A percentile compares a stretch with the other conserved stretches of the same genome.
phyloP scores from a whole-genome alignment of 2,797 vertebrate genomes.

The Channallabes apus region DNA sequence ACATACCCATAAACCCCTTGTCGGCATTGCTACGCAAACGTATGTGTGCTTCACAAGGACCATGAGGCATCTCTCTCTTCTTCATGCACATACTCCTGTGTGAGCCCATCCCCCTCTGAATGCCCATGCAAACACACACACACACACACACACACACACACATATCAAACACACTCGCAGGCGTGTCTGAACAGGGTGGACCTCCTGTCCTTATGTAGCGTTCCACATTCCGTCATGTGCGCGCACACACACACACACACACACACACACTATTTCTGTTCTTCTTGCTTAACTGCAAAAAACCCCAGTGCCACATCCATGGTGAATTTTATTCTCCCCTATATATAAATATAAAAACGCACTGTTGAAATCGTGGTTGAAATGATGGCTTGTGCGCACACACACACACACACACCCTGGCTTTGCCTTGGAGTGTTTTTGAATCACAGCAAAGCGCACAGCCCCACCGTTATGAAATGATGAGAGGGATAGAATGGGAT shows the following conservation, averaged over 20 bases:
- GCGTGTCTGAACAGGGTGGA: slow-evolving; percentile 48
- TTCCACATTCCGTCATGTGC: slow-evolving; percentile 44
- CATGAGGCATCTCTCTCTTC: slow-evolving; percentile 1
- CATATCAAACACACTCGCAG: slow-evolving; percentile 30
- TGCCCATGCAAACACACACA: slow-evolving; percentile 42
- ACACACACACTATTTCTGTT: slow-evolving; percentile 36
- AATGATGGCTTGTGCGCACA: background rate
- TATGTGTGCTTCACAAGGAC: too few species aligned
- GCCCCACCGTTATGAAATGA: slow-evolving; percentile 68
- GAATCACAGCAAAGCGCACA: slow-evolving; percentile 62
- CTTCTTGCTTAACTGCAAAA: slow-evolving; percentile 21
- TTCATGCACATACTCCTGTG: slow-evolving; percentile 8
- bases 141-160: too few species aligned
- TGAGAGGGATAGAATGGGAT: slow-evolving; percentile 42
- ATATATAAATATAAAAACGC: slow-evolving; percentile 7
- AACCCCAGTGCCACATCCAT: background rate
- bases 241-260: background rate
- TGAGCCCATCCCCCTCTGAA: slow-evolving; percentile 34
- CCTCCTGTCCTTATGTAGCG: slow-evolving; percentile 43
- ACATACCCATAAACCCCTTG: background rate
- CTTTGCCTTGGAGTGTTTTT: slow-evolving; percentile 57
- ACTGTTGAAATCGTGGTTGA: background rate
- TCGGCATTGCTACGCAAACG: background rate
- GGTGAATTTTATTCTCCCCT: background rate
- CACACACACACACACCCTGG: background rate